phyloP scores from a whole-genome alignment of 2,797 vertebrate genomes.

The Masticophis lateralis region DNA sequence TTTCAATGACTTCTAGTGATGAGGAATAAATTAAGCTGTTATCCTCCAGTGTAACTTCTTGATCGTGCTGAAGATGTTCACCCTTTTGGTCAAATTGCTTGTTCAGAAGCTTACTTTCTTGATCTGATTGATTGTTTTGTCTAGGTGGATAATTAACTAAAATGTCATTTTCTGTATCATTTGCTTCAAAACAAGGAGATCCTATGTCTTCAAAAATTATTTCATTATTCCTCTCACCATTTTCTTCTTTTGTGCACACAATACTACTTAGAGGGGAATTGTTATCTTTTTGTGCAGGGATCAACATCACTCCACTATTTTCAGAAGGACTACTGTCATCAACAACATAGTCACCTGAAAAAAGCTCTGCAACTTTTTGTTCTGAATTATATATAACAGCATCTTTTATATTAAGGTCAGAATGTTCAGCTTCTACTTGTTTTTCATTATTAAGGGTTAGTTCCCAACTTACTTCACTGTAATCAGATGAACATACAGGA shows the following conservation, averaged over 20 bases:
- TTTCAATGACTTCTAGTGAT: constrained; percentile 18
- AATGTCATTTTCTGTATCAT: constrained; percentile 30
- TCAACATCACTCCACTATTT: constrained; percentile 39
- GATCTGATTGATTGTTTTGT: constrained; percentile 32
- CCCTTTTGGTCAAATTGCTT: constrained; percentile 46
- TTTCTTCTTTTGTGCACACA: neutral
- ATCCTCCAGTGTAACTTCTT: constrained; percentile 44
- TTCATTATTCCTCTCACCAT: constrained; percentile 28
- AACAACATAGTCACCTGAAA: constrained; percentile 19
- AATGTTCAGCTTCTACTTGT: constrained; percentile 33
- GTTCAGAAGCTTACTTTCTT: constrained; percentile 48
- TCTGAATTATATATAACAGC: constrained; percentile 35
- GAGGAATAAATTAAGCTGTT: constrained; percentile 1
- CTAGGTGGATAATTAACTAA: constrained; percentile 31
- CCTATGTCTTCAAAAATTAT: constrained; percentile 56
- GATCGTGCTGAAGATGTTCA: constrained; percentile 46
- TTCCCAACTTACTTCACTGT: constrained; percentile 44
- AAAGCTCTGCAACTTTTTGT: neutral
- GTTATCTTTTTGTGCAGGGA: constrained; percentile 54
- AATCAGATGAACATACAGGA: constrained; percentile 35
- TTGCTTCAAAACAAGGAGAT: constrained; percentile 57
- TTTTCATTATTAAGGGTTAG: constrained; percentile 31
- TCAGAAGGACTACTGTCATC: constrained; percentile 58
- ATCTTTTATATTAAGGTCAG: constrained; percentile 24
- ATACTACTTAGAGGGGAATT: constrained; percentile 51